Conservation (phyloP, 1,140 invertebrate genomes). For the Diuraphis noxia region DNA sequence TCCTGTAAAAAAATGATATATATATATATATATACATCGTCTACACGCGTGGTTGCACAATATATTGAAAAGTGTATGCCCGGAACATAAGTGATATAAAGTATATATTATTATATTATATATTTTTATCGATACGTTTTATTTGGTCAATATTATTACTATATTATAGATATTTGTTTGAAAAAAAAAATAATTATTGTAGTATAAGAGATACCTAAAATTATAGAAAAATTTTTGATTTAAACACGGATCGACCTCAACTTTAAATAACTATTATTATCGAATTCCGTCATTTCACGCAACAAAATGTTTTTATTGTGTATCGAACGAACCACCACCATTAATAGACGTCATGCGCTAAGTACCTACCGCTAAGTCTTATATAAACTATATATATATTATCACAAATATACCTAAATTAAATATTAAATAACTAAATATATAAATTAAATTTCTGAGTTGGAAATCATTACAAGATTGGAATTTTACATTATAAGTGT, state of each 20-base stretch:
- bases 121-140: not conserved
- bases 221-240: not conserved
- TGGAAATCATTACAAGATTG: not conserved
- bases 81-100: not conserved
- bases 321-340: not conserved
- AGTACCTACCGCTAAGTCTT: not conserved
- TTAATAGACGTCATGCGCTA: not conserved
- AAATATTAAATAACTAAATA: too few relatives aligned
- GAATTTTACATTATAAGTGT: not conserved
- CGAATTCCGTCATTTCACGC: not conserved
- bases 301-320: not conserved
- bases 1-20: not conserved
- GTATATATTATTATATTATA: not conserved
- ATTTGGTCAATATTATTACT: not conserved
- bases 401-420: not conserved
- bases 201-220: too few relatives aligned
- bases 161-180: not conserved
- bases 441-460: too few relatives aligned
- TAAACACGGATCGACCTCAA: not conserved
- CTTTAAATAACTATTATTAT: not conserved
- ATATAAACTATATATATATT: too few relatives aligned
- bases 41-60: not conserved
- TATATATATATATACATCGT: not conserved
- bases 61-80: not conserved
- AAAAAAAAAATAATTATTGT: not conserved